A percentile compares a stretch with the other conserved stretches of the same genome.
Evolutionary conservation across 2,797 vertebrate genomes (phyloP).

Genomic region (Thaleichthys pacificus): DNA sequence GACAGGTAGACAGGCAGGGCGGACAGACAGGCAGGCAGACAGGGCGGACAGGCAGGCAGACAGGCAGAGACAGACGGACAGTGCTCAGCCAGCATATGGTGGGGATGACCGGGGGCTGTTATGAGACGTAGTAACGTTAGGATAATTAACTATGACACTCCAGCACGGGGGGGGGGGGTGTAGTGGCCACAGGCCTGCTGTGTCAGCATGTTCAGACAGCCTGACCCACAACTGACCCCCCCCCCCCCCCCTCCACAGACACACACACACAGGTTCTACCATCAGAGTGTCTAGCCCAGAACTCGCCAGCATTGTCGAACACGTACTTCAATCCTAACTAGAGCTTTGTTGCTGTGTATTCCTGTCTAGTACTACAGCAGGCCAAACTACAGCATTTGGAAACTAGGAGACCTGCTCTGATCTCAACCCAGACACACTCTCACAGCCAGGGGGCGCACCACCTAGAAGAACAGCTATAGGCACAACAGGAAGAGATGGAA

Average conservation of each 20-base stretch:
- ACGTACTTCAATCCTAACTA: too few relatives aligned
- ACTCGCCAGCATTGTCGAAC: too few relatives aligned
- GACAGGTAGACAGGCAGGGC: too few relatives aligned
- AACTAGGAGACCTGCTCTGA: too few relatives aligned
- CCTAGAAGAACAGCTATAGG: not conserved
- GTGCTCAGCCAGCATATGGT: constrained; percentile 16
- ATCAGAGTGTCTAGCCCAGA: too few relatives aligned
- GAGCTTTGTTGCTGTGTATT: too few relatives aligned
- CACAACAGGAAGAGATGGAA: not conserved
- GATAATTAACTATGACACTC: constrained; percentile 29
- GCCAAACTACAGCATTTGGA: too few relatives aligned
- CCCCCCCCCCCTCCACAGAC: not conserved
- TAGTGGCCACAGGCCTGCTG: not conserved
- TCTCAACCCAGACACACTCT: not conserved
- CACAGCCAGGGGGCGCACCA: constrained; percentile 17
- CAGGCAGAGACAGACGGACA: constrained; percentile 11
- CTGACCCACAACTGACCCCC: constrained; percentile 11
- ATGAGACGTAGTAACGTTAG: constrained; percentile 28
- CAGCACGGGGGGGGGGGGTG: not conserved
- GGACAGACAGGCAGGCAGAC: not conserved
- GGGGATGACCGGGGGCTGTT: constrained; percentile 12
- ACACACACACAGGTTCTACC: not conserved
- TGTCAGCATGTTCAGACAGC: constrained; percentile 21
- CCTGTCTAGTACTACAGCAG: too few relatives aligned
- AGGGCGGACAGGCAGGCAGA: not conserved